Conservation (phyloP, 2,113 vertebrate species). For the Anseranas semipalmata region DNA sequence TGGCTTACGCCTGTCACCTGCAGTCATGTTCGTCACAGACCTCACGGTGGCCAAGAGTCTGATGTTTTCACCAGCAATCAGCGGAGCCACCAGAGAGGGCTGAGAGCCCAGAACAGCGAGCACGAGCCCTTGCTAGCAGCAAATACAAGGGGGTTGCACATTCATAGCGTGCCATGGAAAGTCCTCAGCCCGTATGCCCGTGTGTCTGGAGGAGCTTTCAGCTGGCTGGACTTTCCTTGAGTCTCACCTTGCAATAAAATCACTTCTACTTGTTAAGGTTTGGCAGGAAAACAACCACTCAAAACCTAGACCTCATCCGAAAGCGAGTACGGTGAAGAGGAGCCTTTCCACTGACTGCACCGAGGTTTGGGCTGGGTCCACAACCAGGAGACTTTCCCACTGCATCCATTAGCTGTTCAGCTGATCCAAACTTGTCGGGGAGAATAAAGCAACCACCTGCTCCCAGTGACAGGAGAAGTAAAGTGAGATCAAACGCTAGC, state of each 20-base stretch:
- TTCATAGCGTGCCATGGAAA: neutral
- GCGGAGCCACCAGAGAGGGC: neutral
- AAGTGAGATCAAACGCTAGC: slow-evolving; percentile 51
- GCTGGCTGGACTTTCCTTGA: neutral
- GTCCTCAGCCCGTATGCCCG: neutral
- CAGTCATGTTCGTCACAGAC: neutral
- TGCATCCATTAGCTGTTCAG: slow-evolving; percentile 10
- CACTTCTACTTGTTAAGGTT: neutral
- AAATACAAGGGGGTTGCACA: neutral
- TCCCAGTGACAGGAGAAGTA: slow-evolving; percentile 48
- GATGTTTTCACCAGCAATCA: neutral
- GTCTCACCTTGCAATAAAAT: neutral
- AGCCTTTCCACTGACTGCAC: neutral
- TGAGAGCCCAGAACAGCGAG: neutral
- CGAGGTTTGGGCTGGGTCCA: neutral
- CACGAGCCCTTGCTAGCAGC: neutral
- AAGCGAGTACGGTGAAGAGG: neutral
- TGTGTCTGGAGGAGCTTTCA: neutral
- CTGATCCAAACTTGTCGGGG: slow-evolving; percentile 33
- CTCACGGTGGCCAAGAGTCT: neutral
- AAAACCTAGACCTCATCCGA: neutral
- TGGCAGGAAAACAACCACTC: neutral
- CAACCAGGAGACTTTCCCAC: neutral
- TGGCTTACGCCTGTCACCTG: neutral
- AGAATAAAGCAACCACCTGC: slow-evolving; percentile 66